Evolutionary conservation across 2,113 vertebrate genomes (phyloP).

Genomic region (Labrus mixtus): DNA sequence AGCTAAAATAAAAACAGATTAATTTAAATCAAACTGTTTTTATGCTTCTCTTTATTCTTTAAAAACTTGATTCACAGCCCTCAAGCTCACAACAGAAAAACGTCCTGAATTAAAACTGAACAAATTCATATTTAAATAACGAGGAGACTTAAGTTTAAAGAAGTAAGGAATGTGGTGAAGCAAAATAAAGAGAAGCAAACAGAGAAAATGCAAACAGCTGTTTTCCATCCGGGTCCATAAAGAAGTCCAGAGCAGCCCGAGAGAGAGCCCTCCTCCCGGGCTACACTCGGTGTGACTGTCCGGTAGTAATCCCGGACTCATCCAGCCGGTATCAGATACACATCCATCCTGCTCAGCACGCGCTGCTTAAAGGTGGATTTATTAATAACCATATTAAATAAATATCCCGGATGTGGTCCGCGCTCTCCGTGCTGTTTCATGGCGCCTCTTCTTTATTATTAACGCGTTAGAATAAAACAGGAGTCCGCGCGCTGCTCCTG

Average conservation of each 20-base stretch:
- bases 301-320: conserved; percentile 19
- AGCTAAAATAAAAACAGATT: too few species aligned
- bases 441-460: conserved; percentile 79
- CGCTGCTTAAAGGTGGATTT: conserved; percentile 19
- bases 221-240: conserved; percentile 34
- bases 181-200: not conserved
- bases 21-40: too few species aligned
- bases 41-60: too few species aligned
- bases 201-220: conserved; percentile 37
- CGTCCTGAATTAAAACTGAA: not conserved
- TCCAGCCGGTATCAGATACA: conserved; percentile 4
- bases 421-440: conserved; percentile 63
- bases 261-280: conserved; percentile 47
- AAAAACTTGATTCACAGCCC: too few species aligned
- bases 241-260: conserved; percentile 49
- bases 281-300: conserved; percentile 7
- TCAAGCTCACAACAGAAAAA: not conserved
- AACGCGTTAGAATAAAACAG: conserved; percentile 87
- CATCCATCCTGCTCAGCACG: conserved; percentile 22
- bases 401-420: conserved; percentile 8
- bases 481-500: conserved; percentile 72
- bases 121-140: not conserved
- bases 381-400: conserved; percentile 22
- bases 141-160: too few species aligned
- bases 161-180: not conserved